Percentiles rank a stretch among this genome's conserved stretches.
phyloP scores from a whole-genome alignment of 2,888 invertebrate genomes.

The Nymphalis urticae region DNA sequence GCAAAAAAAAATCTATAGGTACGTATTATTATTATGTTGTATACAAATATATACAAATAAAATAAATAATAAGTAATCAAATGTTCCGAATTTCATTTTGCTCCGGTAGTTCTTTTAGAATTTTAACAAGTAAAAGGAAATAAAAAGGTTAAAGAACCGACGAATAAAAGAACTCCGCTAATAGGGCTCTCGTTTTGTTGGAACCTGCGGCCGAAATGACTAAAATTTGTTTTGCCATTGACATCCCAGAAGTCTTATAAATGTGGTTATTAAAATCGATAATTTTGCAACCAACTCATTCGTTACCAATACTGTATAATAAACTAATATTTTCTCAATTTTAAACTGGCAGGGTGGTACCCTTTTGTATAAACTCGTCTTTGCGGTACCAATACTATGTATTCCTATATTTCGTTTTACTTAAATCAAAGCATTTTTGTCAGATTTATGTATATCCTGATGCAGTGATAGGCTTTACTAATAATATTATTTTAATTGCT shows the following conservation, averaged over 20 bases:
- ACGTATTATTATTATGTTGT: too few relatives aligned
- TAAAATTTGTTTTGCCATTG: slow-evolving; percentile 29
- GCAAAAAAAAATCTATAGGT: too few relatives aligned
- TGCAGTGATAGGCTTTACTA: too few relatives aligned
- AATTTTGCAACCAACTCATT: background rate
- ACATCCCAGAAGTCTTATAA: slow-evolving; percentile 19
- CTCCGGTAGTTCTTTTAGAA: slow-evolving; percentile 35
- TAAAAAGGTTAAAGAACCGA: slow-evolving; percentile 36
- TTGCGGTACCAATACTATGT: too few relatives aligned
- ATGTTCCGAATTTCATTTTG: slow-evolving; percentile 27
- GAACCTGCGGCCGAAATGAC: slow-evolving; percentile 27
- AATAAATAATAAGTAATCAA: slow-evolving; percentile 24
- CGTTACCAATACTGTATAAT: background rate
- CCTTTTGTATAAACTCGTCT: too few relatives aligned
- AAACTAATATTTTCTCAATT: background rate
- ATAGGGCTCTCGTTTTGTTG: slow-evolving; percentile 35
- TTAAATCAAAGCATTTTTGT: too few relatives aligned
- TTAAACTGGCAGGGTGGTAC: background rate
- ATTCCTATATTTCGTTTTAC: too few relatives aligned
- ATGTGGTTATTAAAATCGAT: slow-evolving; percentile 6
- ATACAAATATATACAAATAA: slow-evolving; percentile 1
- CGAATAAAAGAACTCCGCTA: slow-evolving; percentile 34
- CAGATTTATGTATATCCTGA: too few relatives aligned
- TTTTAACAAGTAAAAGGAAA: slow-evolving; percentile 45
- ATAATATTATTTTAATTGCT: too few relatives aligned